Evolutionary conservation across 2,888 invertebrate species (phyloP), one percentile per base, ranked within the genome.

Genomic region (Criorhina ranunculi): DNA sequence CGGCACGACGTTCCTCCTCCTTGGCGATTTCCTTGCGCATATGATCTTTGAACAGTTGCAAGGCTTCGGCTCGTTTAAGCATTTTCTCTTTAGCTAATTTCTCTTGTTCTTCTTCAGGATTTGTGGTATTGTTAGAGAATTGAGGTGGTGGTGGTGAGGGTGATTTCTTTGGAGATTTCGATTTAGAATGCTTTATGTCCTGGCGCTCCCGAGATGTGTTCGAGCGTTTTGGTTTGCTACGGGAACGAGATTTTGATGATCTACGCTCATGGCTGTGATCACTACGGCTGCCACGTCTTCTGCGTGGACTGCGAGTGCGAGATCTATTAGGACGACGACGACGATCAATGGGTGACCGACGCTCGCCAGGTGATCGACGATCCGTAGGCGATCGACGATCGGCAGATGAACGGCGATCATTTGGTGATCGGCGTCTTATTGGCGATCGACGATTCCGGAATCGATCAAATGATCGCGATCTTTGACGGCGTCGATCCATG

Each of bases 1-100:
- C 94, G 0, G 92, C 93, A 49, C 93, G 93, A 73, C 93, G 93
- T 87, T 93, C 93, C 86, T 93, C 93, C 87, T 93, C 92, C 87
- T 93, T 94, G 60, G 93, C 92, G 44, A 93, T 92, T 86, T 93
- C 93, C 85, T 93, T 90, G 77, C 94, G 94, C 92, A 94, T 94
- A 87, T 94, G 94, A 87, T 94, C 94, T 87, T 94, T 93, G 49
- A 94, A 89, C 86, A 93, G 89, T 83, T 93, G 88, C 15, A 93
- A 89, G 29, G 93, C 93, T 88, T 93, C 93, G 0, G 92, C 93
- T 0, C 93, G 90, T 86, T 92, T 92, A 29, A 92, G 88, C 90
- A 91, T 91, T 86, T 92, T 92, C 78, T 92, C 91, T 24, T 90
- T 89, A 5, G 90, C 90, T 5, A 89, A 78, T n/a, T 89, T 90